These are phyloP conservation scores for Diplogasteroides magnus DNA, from an alignment of 1,140 invertebrate species.

Conservation along the genomic window DNA sequence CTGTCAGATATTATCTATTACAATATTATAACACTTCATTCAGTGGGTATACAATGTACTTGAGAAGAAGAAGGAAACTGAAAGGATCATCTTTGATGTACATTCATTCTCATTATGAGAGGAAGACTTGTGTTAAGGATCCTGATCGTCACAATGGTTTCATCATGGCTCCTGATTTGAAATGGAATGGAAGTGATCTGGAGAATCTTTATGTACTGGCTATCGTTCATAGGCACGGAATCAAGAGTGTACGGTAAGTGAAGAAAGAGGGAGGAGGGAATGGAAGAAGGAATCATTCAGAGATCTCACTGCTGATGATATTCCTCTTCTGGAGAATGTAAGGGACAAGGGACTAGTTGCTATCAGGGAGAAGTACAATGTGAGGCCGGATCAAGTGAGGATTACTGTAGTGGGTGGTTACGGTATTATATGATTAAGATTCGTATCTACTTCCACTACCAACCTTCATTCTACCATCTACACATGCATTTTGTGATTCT, in stretches of 20 bases:
- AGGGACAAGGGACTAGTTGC: slow-evolving; percentile 68
- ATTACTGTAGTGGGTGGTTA: too few relatives aligned
- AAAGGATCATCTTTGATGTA: slow-evolving; percentile 73
- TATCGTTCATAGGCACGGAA: slow-evolving; percentile 67
- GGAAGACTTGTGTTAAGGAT: slow-evolving; percentile 61
- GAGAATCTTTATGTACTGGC: slow-evolving; percentile 78
- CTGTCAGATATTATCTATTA: slow-evolving; percentile 16
- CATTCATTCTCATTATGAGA: background rate
- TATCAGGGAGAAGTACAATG: slow-evolving; percentile 73
- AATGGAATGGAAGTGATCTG: slow-evolving; percentile 77
- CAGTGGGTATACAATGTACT: slow-evolving; percentile 95
- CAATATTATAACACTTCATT: slow-evolving; percentile 48
- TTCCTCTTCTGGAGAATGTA: slow-evolving; percentile 78
- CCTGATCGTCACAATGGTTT: slow-evolving; percentile 74
- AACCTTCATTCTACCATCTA: slow-evolving; percentile 91
- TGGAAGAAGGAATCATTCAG: too few relatives aligned
- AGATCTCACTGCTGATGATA: slow-evolving; percentile 71
- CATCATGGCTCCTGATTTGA: slow-evolving; percentile 80
- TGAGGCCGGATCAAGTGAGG: slow-evolving; percentile 69
- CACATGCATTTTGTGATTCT: slow-evolving; percentile 88
- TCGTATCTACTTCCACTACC: slow-evolving; percentile 78
- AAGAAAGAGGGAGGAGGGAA: too few relatives aligned
- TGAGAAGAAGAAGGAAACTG: slow-evolving; percentile 78
- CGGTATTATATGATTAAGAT: background rate
- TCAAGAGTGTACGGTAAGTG: slow-evolving; percentile 68